Evolutionary conservation across 53 echinoderm and acorn worm species (phyloP).

Genomic region (Echinarachnius parma): DNA sequence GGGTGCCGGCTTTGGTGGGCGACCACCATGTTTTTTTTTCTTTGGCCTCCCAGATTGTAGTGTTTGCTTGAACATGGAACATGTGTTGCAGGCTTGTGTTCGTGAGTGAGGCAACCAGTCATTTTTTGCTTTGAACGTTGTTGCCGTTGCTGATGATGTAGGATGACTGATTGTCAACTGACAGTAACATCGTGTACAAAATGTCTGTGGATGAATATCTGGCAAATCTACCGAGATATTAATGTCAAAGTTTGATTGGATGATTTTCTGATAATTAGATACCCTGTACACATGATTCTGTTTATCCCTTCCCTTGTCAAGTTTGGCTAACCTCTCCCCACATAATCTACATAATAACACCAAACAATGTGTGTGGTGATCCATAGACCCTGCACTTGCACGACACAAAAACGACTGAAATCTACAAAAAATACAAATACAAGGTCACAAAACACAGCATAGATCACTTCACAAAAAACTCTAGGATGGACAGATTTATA

Average conservation of each 20-base stretch:
- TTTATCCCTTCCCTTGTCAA: background rate
- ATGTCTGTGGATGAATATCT: background rate
- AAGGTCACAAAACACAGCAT: conserved; percentile 1
- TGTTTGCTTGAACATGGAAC: background rate
- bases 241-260: background rate
- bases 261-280: background rate
- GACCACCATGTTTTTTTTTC: background rate
- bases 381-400: no score
- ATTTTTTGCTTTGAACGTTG: background rate
- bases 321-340: background rate
- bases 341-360: background rate
- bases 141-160: background rate
- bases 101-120: background rate
- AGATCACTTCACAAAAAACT: background rate
- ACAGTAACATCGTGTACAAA: conserved; percentile 17
- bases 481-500: background rate
- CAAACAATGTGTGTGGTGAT: background rate
- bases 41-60: background rate
- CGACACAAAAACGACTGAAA: no score
- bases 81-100: background rate
- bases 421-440: no score
- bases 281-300: background rate
- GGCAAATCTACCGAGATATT: background rate
- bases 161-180: background rate
- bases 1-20: background rate